These are phyloP conservation scores for Cheirogaleus medius DNA, from an alignment of 2,113 vertebrate genomes.

Conservation along the genomic window DNA sequence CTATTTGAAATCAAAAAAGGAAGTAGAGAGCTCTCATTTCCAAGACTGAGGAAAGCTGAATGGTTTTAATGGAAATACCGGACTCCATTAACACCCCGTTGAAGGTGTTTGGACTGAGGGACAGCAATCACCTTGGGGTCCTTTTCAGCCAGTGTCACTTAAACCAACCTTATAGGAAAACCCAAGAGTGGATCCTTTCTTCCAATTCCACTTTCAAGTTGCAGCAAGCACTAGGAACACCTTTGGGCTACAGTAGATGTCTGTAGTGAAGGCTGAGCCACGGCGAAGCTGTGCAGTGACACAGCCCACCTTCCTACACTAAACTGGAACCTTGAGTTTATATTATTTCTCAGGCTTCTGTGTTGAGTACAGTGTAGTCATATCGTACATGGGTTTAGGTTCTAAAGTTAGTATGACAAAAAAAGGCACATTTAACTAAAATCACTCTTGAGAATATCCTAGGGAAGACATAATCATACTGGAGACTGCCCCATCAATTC, in stretches of 20 bases:
- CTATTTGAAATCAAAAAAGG: background rate
- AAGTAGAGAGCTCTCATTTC: background rate
- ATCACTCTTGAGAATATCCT: background rate
- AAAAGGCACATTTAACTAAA: background rate
- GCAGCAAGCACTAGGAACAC: background rate
- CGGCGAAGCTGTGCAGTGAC: background rate
- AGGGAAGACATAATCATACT: background rate
- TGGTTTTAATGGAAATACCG: background rate
- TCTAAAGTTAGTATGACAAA: background rate
- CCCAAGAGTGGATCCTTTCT: background rate
- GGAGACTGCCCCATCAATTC: background rate
- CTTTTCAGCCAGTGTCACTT: background rate
- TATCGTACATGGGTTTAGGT: background rate
- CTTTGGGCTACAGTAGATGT: background rate
- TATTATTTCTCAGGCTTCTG: background rate
- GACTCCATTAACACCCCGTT: slow-evolving; percentile 6
- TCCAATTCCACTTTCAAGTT: background rate
- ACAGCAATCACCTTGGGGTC: background rate
- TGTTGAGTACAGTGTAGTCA: background rate
- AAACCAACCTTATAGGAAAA: background rate
- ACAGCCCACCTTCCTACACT: background rate
- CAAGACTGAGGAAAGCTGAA: background rate
- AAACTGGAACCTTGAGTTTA: background rate
- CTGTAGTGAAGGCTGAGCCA: background rate
- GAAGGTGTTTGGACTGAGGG: background rate